Base-by-base conservation (phyloP, 2,797 vertebrate species). In the Sebastes diaconus region DNA sequence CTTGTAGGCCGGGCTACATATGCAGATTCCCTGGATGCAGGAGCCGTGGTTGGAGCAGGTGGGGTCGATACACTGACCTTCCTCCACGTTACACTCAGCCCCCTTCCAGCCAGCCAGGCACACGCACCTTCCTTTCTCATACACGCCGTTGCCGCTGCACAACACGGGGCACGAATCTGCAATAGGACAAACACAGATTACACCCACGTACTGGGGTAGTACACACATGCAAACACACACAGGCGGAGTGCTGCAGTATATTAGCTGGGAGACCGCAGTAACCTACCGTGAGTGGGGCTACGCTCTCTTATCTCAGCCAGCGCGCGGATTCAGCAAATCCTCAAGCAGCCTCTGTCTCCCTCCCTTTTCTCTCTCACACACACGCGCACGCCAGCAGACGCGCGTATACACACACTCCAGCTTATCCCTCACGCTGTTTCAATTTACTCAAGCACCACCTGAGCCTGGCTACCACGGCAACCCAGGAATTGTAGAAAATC, bases 31-130 rank as follows among this genome's bases (percentile, higher is more conserved):
- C 95, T 97, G 97, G 91, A 98, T 97, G 86, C 98, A 99, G 72
- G 96, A 96, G 57, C 98, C 98, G 0, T 99, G 98, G 85, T 97
- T 98, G 90, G 97, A 98, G 94, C 98, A 99, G 42, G 97, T 98
- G 76, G 98, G 98, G 93, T 99, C 97, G 75, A 98, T 97, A 39
- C 98, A 99, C 81, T 99, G 97, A 52, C 97, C 97, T 88, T 98
- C 97, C 50, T 97, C 97, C 75, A 99, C 97, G 6, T 99, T 97
- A 22, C 98, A 99, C 91, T 99, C 98, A 0, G 97, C 95, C 58
- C 98, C 98, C 87, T 99, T 99, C 97, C 98, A 99, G 5, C 97
- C 97, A 1, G 95, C 94, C 73, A 97, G 96, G 84, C 98, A 99
- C 83, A 97, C 95, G 6, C 98, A 99, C 88, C 97, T 95, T 61